Evolutionary conservation across 2,888 invertebrate species (phyloP).

Genomic region (Nemapogon koenigi): DNA sequence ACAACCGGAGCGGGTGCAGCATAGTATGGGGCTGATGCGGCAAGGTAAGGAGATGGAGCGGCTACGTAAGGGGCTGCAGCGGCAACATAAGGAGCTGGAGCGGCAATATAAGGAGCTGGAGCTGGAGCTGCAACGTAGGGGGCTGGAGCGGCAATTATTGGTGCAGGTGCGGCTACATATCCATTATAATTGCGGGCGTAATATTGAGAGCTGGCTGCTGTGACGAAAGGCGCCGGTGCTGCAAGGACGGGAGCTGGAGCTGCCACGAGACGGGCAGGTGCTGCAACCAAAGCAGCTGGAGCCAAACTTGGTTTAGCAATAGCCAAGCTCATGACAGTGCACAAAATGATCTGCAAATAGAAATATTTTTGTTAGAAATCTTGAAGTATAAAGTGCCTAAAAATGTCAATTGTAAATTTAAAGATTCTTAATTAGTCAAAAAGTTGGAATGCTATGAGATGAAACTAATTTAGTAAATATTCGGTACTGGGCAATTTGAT

Average conservation of each 20-base stretch:
- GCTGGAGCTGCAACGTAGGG: slow-evolving; percentile 35
- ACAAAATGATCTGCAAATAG: slow-evolving; percentile 45
- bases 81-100: slow-evolving; percentile 25
- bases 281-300: slow-evolving; percentile 35
- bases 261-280: slow-evolving; percentile 29
- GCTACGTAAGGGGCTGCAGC: slow-evolving; percentile 17
- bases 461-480: too few relatives aligned
- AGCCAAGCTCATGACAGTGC: slow-evolving; percentile 21
- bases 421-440: too few relatives aligned
- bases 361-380: too few relatives aligned
- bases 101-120: slow-evolving; percentile 25
- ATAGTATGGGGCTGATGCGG: slow-evolving; percentile 20
- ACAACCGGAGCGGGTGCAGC: slow-evolving; percentile 9
- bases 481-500: too few relatives aligned
- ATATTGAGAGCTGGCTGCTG: slow-evolving; percentile 70
- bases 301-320: slow-evolving; percentile 17
- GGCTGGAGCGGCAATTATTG: slow-evolving; percentile 45
- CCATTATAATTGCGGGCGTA: slow-evolving; percentile 68
- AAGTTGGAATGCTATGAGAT: too few relatives aligned
- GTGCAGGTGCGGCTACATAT: slow-evolving; percentile 51
- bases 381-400: too few relatives aligned
- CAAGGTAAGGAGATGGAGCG: slow-evolving; percentile 15
- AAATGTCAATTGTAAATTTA: too few relatives aligned
- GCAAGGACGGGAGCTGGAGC: slow-evolving; percentile 31
- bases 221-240: slow-evolving; percentile 64